These are phyloP conservation scores for Drosophila mauritiana DNA, from an alignment of 1,140 invertebrate genomes.

Conservation along the genomic window DNA sequence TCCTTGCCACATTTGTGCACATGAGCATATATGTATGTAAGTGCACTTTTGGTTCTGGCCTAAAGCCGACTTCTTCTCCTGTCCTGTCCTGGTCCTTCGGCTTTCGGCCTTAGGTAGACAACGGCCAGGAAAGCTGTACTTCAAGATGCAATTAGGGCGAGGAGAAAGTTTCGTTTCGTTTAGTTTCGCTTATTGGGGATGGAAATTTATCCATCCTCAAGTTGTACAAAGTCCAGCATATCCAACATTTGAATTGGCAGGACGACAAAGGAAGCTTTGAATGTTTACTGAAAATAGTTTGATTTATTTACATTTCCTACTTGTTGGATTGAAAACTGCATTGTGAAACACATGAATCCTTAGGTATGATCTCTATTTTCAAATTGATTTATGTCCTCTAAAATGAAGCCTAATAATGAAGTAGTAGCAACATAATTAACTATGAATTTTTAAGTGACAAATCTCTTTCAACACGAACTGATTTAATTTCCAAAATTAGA, in stretches of 20 bases:
- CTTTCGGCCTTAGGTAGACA: slow-evolving; percentile 40
- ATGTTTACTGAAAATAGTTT: background rate
- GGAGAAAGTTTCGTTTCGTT: slow-evolving; percentile 59
- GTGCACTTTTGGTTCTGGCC: slow-evolving; percentile 34
- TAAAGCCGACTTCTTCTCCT: slow-evolving; percentile 22
- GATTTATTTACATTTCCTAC: background rate
- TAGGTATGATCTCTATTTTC: too few relatives aligned
- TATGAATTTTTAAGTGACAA: too few relatives aligned
- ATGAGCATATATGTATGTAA: slow-evolving; percentile 11
- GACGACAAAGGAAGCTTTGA: background rate
- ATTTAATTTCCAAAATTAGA: slow-evolving; percentile 1
- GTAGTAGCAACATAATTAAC: too few relatives aligned
- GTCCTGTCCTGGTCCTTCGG: slow-evolving; percentile 13
- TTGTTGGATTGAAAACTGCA: background rate
- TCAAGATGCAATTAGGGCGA: slow-evolving; percentile 72
- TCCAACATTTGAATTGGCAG: background rate
- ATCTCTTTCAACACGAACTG: too few relatives aligned
- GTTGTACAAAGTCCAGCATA: slow-evolving; percentile 10
- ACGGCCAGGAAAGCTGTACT: slow-evolving; percentile 37
- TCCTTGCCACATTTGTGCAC: background rate
- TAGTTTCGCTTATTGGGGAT: slow-evolving; percentile 21
- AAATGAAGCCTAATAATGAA: too few relatives aligned
- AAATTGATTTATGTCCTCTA: too few relatives aligned
- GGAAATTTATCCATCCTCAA: slow-evolving; percentile 15
- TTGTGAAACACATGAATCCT: too few relatives aligned